Evolutionary conservation across 2,888 invertebrate genomes (phyloP), one percentile per base, ranked within the genome.

Genomic region (Lacanobia wlatinum): DNA sequence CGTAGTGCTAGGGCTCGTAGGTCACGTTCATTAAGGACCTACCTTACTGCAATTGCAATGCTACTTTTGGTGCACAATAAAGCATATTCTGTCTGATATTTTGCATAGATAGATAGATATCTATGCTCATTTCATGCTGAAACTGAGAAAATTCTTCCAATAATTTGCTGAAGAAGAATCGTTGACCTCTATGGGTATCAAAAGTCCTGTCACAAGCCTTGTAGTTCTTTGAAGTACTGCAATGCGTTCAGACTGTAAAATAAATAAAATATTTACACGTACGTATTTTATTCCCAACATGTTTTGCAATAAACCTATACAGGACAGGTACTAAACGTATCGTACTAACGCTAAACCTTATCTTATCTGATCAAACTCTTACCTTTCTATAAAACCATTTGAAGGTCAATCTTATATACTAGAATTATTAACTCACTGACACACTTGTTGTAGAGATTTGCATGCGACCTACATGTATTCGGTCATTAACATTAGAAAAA

Each of bases 391-490:
- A 64, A 48, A 64, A 52, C 46, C 56, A 63, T 67, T 52, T 38
- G n/a, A 63, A 70, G 55, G 46, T 62, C 50, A 62, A 60, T 65
- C 52, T 48, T 16, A 68, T 71, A 70, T 59, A 78, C 67, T 34
- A 46, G 74, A 82, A 74, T 63, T 78, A 78, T 78, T 66, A 61
- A 82, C 78, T 82, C 46, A 60, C 66, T 82, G 65, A 53, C 78
- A 70, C 58, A 82, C 74, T 18, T 74, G 28, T 8, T 38, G 21
- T 10, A 10, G 23, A 66, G 38, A 76, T 82, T 79, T 78, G 58
- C 75, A 82, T 82, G 76, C 53, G 68, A 76, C 82, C 79, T 66
- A 79, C 81, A 68, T 66, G 5, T 56, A 16, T 14, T 48, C 55
- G 64, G 64, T 67, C 70, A 67, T 68, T 81, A 82, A 70, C 63